Evolutionary conservation across 2,888 invertebrate species (phyloP), one percentile per base, ranked within the genome.

Genomic region (Epistrophella euchroma): DNA sequence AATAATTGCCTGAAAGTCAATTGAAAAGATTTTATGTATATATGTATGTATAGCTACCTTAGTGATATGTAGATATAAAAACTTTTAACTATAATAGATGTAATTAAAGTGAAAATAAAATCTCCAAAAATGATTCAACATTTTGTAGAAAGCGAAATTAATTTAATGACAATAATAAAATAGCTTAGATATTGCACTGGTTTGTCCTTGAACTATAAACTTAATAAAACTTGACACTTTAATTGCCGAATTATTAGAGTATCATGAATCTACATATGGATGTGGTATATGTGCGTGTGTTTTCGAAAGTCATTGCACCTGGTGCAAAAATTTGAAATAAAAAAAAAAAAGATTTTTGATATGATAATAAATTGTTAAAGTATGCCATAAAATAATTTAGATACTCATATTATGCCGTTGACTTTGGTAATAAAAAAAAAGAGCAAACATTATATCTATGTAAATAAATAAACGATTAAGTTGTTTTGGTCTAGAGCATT

Each of bases 401-500:
- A 10, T 45, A 0, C 1, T 19, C 2, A 1, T 19, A 19, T 47
- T n/a, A n/a, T n/a, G n/a, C n/a, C 19, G 47, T 45, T 45, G 17
- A 45, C 19, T 43, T 43, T 43, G 7, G 5, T 43, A n/a, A 4
- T 43, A 43, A 43, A 43, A 43, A 40, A 43, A 43, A n/a, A 43
- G 13, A 37, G 11, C 15, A 37, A 22, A 19, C 28, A 47, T 22
- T 47, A 47, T 43, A 43, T 6, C 15, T 43, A 4, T 4, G 5
- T 37, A 13, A 22, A 56, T 4, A 28, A 13, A 37, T 7, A n/a
- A 10, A 7, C 15, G 10, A 15, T n/a, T n/a, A 40, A 13, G 15
- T 60, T 60, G 71, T 52, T 45, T 76, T 77, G 73, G 68, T 83
- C 55, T 60, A 78, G 60, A 55, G 78, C 68, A 0, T 22, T 15